Conservation (phyloP, 1,140 invertebrate species). For the Frieseomelitta varia region DNA sequence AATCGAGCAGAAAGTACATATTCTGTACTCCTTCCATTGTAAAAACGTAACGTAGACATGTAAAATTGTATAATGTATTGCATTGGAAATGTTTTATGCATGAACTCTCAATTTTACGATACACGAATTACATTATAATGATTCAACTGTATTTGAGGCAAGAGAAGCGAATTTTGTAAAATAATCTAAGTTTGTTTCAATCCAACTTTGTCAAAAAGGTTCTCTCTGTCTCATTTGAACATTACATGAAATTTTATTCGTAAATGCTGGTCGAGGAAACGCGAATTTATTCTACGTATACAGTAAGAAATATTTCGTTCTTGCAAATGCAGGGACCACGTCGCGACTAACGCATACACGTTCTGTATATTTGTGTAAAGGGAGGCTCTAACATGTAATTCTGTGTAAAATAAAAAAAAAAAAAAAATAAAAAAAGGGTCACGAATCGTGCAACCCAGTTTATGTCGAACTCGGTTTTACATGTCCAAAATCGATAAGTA, state of each 20-base stretch:
- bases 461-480: background rate
- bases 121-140: background rate
- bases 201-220: background rate
- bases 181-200: no score
- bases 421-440: background rate
- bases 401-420: slow-evolving; percentile 41
- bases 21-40: slow-evolving; percentile 28
- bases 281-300: slow-evolving; percentile 13
- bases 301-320: slow-evolving; percentile 16
- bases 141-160: background rate
- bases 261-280: background rate
- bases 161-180: background rate
- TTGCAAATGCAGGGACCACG: slow-evolving; percentile 30
- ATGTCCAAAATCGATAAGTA: background rate
- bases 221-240: background rate
- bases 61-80: slow-evolving; percentile 18
- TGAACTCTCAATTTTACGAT: background rate
- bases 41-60: slow-evolving; percentile 8
- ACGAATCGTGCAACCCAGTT: background rate
- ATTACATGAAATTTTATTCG: background rate
- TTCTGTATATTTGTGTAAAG: slow-evolving; percentile 51
- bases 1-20: background rate
- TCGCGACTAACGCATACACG: slow-evolving; percentile 15
- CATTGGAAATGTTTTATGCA: background rate
- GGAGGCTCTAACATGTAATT: slow-evolving; percentile 9